Percentiles rank a stretch among this genome's conserved stretches.
These are phyloP conservation scores for Drosophila jambulina DNA, from an alignment of 1,140 invertebrate species.

Conservation along the genomic window DNA sequence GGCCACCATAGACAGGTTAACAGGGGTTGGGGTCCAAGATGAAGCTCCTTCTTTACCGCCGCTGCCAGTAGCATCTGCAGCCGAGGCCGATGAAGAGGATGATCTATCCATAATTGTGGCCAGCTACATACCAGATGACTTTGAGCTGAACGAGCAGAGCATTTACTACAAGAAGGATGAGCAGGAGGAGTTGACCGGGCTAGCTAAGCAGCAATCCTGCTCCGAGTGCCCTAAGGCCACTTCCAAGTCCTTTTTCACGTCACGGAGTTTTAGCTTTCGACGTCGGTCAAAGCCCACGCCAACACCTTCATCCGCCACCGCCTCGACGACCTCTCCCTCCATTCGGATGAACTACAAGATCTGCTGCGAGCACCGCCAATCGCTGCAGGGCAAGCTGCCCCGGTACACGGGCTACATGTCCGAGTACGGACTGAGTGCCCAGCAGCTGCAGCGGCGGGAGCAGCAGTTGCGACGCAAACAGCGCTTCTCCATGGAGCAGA, in stretches of 20 bases:
- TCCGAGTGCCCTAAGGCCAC: conserved; percentile 41
- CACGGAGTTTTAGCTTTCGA: conserved; percentile 73
- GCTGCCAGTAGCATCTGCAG: background rate
- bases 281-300: conserved; percentile 48
- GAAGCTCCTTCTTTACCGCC: background rate
- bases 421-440: conserved; percentile 78
- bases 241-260: conserved; percentile 64
- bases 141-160: conserved; percentile 72
- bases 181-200: background rate
- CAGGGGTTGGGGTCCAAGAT: conserved; percentile 23
- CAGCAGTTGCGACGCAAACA: conserved; percentile 63
- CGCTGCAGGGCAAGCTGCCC: conserved; percentile 74
- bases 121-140: conserved; percentile 75
- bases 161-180: conserved; percentile 71
- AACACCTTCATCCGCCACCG: conserved; percentile 26
- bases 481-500: conserved; percentile 63
- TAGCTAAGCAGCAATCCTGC: background rate
- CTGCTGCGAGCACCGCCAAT: conserved; percentile 80
- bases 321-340: conserved; percentile 37
- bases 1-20: conserved; percentile 60
- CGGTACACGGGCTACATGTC: conserved; percentile 82
- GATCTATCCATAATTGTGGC: conserved; percentile 81
- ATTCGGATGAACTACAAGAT: conserved; percentile 79
- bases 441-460: conserved; percentile 75
- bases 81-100: conserved; percentile 65